Base-by-base conservation (phyloP, 2,888 invertebrate genomes). In the Phorcus lineatus region DNA sequence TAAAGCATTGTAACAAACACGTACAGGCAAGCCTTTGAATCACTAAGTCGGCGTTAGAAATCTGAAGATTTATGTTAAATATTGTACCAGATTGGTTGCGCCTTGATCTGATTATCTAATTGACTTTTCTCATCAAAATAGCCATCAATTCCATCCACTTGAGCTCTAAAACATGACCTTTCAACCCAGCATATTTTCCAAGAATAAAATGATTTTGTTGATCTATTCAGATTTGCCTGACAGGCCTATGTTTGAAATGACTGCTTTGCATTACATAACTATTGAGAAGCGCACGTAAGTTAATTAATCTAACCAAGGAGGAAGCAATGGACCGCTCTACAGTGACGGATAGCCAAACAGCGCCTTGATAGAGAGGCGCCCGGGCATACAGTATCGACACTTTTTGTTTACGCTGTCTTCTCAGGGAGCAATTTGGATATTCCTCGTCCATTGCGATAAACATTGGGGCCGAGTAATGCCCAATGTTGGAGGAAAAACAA, bases 301-400 rank as follows among this genome's bases (percentile, higher is more conserved):
- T 70, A 70, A 70, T 70, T 70, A 70, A 70, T 16, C 70, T 70
- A 70, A 70, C 70, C 36, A 70, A 70, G 70, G 36, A 40, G 31
- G 31, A n/a, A 40, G 70, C 13, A n/a, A 40, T n/a, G 70, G 70
- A n/a, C 36, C 40, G 31, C 36, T 17, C 40, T 17, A n/a, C 17
- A 4, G 36, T 70, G 70, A 70, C 31, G 70, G 70, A 70, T 36
- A 40, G 36, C 70, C 70, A 70, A 70, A 70, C 70, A 70, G 7
- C 19, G 36, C 17, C 36, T 70, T 70, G 70, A 70, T 40, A 70
- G 36, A 70, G 70, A 70, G 70, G 70, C 19, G 16, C 36, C 36
- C n/a, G 36, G 11, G n/a, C 28, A 70, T 70, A 36, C 70, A 28
- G 31, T 36, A 40, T 31, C 36, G 36, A 40, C 19, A 36, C 17